Percentiles rank a stretch among this genome's conserved stretches.
These are phyloP conservation scores for Eilema caniola DNA, from an alignment of 2,888 invertebrate genomes.

Conservation along the genomic window DNA sequence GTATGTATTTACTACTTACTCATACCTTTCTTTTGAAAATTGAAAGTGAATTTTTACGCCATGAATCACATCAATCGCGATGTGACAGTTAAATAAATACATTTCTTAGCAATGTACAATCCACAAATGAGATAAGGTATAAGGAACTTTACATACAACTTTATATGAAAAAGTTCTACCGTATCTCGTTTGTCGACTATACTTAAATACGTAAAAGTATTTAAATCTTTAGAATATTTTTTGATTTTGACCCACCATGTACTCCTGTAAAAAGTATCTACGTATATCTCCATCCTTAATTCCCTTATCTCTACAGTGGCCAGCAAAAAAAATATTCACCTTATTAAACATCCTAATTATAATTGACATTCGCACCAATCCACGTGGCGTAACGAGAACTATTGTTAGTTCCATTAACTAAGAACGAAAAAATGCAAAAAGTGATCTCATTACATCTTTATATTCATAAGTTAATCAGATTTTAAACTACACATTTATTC, in stretches of 20 bases:
- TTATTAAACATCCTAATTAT: background rate
- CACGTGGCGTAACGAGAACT: background rate
- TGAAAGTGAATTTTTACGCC: constrained; percentile 16
- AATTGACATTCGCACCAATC: constrained; percentile 1
- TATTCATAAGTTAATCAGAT: background rate
- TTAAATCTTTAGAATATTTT: too few species aligned
- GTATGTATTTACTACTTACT: too few species aligned
- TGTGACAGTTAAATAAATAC: constrained; percentile 1
- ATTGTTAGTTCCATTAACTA: background rate
- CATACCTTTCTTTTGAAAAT: constrained; percentile 20
- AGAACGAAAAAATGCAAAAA: background rate
- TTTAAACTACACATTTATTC: constrained; percentile 3
- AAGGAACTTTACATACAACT: background rate
- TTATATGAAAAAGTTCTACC: too few species aligned
- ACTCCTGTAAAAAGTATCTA: too few species aligned
- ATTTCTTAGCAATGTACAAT: constrained; percentile 9
- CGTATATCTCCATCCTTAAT: background rate
- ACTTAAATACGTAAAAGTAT: background rate
- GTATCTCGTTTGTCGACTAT: too few species aligned
- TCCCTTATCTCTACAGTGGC: background rate
- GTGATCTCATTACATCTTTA: constrained; percentile 3
- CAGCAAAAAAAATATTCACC: background rate
- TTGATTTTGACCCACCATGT: too few species aligned
- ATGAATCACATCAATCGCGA: constrained; percentile 11
- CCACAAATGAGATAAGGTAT: too few species aligned